phyloP scores from a whole-genome alignment of 2,888 invertebrate species.

The Lepidochitona cinerea region DNA sequence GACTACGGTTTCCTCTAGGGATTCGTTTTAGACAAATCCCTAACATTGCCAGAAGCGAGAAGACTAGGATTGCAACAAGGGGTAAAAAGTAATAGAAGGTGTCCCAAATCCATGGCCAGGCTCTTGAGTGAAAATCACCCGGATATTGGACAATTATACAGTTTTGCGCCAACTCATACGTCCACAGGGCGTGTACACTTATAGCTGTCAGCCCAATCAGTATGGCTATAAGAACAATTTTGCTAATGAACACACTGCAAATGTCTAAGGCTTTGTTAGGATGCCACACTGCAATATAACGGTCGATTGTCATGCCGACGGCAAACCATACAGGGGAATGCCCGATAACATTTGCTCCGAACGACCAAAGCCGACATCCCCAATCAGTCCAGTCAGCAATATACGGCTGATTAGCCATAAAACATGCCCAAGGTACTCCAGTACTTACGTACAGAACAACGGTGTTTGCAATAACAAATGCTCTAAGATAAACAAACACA shows the following conservation, averaged over 20 bases:
- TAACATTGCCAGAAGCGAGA: slow-evolving; percentile 14
- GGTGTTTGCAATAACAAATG: slow-evolving; percentile 18
- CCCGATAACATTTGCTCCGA: slow-evolving; percentile 15
- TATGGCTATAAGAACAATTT: slow-evolving; percentile 18
- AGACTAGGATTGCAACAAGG: slow-evolving; percentile 11
- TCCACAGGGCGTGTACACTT: slow-evolving; percentile 33
- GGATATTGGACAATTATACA: slow-evolving; percentile 2
- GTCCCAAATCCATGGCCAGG: slow-evolving; percentile 30
- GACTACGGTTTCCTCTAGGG: neutral
- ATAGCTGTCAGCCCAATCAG: slow-evolving; percentile 16
- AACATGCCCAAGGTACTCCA: slow-evolving; percentile 26
- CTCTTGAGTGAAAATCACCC: slow-evolving; percentile 20
- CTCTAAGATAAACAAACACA: slow-evolving; percentile 19
- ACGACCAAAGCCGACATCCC: slow-evolving; percentile 27
- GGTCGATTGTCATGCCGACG: slow-evolving; percentile 25
- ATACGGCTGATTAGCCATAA: slow-evolving; percentile 12
- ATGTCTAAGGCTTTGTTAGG: slow-evolving; percentile 15
- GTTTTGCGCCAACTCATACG: slow-evolving; percentile 15
- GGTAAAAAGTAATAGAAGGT: slow-evolving; percentile 27
- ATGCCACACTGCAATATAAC: slow-evolving; percentile 15
- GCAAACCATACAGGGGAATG: slow-evolving; percentile 23
- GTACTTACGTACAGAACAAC: slow-evolving; percentile 21
- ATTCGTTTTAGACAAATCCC: neutral
- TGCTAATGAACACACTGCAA: slow-evolving; percentile 26
- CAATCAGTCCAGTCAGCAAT: slow-evolving; percentile 23